Conservation (phyloP, 1,140 invertebrate species). For the Ostrea edulis region DNA sequence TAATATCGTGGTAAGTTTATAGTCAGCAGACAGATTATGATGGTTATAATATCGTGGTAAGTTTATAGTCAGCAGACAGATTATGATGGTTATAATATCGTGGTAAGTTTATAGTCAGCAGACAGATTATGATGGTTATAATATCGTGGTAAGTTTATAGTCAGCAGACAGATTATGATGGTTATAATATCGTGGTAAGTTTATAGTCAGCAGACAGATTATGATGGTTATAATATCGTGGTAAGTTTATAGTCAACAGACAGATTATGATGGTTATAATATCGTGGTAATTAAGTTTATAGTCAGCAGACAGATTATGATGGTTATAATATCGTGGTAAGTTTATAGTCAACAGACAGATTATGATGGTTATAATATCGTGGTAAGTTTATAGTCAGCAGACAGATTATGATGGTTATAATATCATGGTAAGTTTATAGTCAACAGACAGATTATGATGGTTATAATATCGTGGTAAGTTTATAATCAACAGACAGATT, state of each 20-base stretch:
- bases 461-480: background rate
- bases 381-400: too few species aligned
- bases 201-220: too few species aligned
- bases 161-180: background rate
- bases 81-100: background rate
- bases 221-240: background rate
- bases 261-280: background rate
- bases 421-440: background rate
- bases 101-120: too few species aligned
- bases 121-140: background rate
- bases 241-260: too few species aligned
- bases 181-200: background rate
- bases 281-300: too few species aligned
- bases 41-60: background rate
- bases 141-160: background rate
- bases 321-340: background rate
- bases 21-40: background rate
- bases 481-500: too few species aligned
- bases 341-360: too few species aligned
- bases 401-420: background rate
- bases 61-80: too few species aligned
- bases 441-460: background rate
- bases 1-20: background rate
- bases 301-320: background rate
- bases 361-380: background rate